phyloP scores from a whole-genome alignment of 2,888 invertebrate genomes.

The Auanema freiburgensis region DNA sequence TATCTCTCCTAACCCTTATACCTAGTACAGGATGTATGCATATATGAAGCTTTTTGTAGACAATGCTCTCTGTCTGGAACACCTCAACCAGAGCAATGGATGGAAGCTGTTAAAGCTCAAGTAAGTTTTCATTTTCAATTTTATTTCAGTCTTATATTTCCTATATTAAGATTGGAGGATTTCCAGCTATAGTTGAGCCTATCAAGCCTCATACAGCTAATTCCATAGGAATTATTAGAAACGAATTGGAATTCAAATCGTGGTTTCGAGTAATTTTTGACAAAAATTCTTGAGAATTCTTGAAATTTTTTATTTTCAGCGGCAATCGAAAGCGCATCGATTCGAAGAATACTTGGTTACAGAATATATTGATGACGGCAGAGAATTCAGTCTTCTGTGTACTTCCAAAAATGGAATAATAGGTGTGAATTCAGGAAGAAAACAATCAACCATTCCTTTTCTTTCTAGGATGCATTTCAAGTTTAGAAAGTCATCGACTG shows the following conservation, averaged over 20 bases:
- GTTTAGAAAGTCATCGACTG: slow-evolving; percentile 38
- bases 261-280: slow-evolving; percentile 35
- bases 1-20: not conserved
- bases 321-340: slow-evolving; percentile 41
- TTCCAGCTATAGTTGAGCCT: slow-evolving; percentile 39
- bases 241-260: slow-evolving; percentile 38
- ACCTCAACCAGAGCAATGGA: slow-evolving; percentile 46
- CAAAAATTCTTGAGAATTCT: not conserved
- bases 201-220: slow-evolving; percentile 39
- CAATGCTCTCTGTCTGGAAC: slow-evolving; percentile 44
- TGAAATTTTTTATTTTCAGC: slow-evolving; percentile 23
- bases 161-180: slow-evolving; percentile 35
- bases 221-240: slow-evolving; percentile 37
- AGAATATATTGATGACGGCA: slow-evolving; percentile 53
- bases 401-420: slow-evolving; percentile 46
- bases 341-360: slow-evolving; percentile 52
- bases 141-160: not conserved
- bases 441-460: not conserved
- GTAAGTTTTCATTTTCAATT: slow-evolving; percentile 14
- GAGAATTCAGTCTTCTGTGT: slow-evolving; percentile 53
- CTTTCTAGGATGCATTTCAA: slow-evolving; percentile 44
- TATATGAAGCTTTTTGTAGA: slow-evolving; percentile 16
- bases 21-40: not conserved
- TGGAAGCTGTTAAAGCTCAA: slow-evolving; percentile 37
- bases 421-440: slow-evolving; percentile 30